Evolutionary conservation across 1,140 invertebrate genomes (phyloP), one percentile per base, ranked within the genome.

Genomic region (Drosophila hydei): DNA sequence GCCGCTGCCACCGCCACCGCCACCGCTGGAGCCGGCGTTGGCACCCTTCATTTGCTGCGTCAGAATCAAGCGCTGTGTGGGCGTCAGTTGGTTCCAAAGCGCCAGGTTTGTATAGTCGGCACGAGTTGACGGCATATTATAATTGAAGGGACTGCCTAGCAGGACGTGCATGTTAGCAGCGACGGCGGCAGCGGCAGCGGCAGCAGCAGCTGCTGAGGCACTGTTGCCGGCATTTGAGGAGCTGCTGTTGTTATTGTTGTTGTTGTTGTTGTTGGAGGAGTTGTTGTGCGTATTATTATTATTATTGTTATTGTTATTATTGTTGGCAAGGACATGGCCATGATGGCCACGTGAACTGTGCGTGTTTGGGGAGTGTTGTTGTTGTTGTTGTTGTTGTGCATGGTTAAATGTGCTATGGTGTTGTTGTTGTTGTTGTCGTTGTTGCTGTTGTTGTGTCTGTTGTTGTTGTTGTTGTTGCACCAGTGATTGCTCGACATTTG

Each of bases 401-500:
- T 71, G 68, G 60, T 51, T 87, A 76, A 71, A 89, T 79, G 84
- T 88, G 69, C 68, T 77, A 74, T 79, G 78, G 74, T 84, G 75
- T 58, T 72, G 87, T 75, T 61, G 80, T 83, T 67, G 69, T 76
- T 52, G 72, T 42, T 27, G 67, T 62, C 63, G 71, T 63, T 65
- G 74, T 74, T 63, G 75, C 12, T 51, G 77, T 47, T 79, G 84
- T 65, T 87, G 81, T 72, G n/a, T n/a, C n/a, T 78, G 79, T 69
- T 73, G 69, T 74, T 79, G 76, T 63, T 72, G 72, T 72, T 81
- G 79, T 76, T 88, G 83, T 89, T 88, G 83, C 79, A 87, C 75
- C 87, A 90, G 75, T 81, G 87, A 77, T 78, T 89, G 88, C 87
- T 91, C 90, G 90, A 90, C 78, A 91, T 89, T 90, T 74, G 85